Evolutionary conservation across 2,113 vertebrate genomes (phyloP).

Genomic region (Rattus rattus): DNA sequence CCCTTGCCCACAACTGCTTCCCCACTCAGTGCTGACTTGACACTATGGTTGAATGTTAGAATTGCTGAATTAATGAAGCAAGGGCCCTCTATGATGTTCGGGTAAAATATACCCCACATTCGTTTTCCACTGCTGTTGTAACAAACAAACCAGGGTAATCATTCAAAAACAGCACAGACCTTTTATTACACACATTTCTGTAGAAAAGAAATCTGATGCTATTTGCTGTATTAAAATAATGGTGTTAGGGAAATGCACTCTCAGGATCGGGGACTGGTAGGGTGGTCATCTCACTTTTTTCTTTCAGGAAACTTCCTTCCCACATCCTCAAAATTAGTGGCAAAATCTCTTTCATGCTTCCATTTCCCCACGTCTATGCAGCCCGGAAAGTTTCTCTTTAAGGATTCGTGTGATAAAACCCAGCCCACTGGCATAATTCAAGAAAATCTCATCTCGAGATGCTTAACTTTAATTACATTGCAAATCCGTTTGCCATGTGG

Average conservation of each 20-base stretch:
- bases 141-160: neutral
- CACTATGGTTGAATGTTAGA: neutral
- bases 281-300: neutral
- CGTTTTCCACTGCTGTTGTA: neutral
- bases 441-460: neutral
- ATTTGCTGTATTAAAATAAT: neutral
- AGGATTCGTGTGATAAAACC: neutral
- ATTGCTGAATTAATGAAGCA: neutral
- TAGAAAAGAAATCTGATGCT: neutral
- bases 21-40: neutral
- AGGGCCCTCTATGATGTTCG: neutral
- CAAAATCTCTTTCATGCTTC: neutral
- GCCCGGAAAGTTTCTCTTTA: neutral
- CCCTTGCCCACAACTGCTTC: fast-evolving
- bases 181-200: neutral
- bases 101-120: neutral
- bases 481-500: neutral
- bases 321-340: neutral
- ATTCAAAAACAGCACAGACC: neutral
- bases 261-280: neutral
- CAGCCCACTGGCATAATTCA: neutral
- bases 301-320: neutral
- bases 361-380: neutral
- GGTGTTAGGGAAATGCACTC: neutral
- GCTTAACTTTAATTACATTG: neutral